Evolutionary conservation across 2,797 vertebrate genomes (phyloP).

Genomic region (Pseudopleuronectes americanus): DNA sequence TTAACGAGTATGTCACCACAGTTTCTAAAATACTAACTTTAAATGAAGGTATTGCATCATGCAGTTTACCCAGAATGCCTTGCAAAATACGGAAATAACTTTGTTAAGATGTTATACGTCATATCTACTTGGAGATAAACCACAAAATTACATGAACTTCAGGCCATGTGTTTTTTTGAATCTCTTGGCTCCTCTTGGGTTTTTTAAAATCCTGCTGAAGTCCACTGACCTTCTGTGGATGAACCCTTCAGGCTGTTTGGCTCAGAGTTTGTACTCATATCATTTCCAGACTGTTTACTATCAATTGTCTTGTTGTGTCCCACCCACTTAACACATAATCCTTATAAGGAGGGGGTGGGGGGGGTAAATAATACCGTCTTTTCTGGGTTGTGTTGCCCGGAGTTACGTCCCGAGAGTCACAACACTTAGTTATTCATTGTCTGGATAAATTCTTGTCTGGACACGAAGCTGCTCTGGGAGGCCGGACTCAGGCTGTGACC

Average conservation of each 20-base stretch:
- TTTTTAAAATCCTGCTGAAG: constrained; percentile 22
- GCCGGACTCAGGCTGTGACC: constrained; percentile 20
- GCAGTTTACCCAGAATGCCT: too few relatives aligned
- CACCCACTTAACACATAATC: constrained; percentile 1
- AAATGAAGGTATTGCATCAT: too few relatives aligned
- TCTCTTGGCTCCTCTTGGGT: not conserved
- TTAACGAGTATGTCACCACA: too few relatives aligned
- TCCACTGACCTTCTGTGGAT: constrained; percentile 47
- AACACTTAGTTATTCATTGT: constrained; percentile 38
- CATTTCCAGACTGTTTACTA: constrained; percentile 42
- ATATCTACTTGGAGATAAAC: not conserved
- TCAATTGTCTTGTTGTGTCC: constrained; percentile 51
- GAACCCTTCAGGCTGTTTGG: constrained; percentile 34
- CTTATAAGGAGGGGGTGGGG: not conserved
- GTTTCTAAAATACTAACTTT: too few relatives aligned
- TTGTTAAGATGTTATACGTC: too few relatives aligned
- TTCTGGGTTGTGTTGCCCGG: constrained; percentile 1
- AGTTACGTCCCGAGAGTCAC: constrained; percentile 28
- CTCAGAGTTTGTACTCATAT: constrained; percentile 50
- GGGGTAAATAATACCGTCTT: not conserved
- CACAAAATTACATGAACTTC: not conserved
- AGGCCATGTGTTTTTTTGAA: not conserved
- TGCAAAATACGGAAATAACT: too few relatives aligned
- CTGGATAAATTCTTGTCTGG: constrained; percentile 45
- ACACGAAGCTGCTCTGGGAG: constrained; percentile 11